phyloP scores from a whole-genome alignment of 2,113 vertebrate genomes.

The Carettochelys insculpta region DNA sequence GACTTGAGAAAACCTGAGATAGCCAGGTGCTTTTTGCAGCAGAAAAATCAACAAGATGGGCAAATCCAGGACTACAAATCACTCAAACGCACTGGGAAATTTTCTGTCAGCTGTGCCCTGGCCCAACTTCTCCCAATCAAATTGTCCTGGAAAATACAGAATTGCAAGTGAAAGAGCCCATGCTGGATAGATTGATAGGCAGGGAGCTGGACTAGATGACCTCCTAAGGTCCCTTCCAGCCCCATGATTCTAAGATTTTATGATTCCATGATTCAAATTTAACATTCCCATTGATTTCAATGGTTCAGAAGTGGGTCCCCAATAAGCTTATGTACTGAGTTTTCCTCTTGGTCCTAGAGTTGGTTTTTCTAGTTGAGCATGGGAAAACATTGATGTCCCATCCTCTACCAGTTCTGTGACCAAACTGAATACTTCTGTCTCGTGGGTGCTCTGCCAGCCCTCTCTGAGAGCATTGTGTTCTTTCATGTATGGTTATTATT shows the following conservation, averaged over 20 bases:
- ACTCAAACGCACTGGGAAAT: background rate
- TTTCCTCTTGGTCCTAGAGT: background rate
- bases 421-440: background rate
- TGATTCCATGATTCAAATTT: background rate
- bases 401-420: background rate
- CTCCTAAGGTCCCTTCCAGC: too few relatives aligned
- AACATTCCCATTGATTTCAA: background rate
- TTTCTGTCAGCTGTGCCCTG: background rate
- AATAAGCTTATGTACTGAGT: background rate
- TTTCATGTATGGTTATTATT: background rate
- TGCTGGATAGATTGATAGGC: too few relatives aligned
- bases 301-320: background rate
- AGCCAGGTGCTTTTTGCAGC: background rate
- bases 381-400: background rate
- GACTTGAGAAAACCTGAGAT: background rate
- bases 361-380: background rate
- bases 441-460: background rate
- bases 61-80: background rate
- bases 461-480: background rate
- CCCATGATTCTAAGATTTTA: too few relatives aligned
- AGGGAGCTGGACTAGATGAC: too few relatives aligned
- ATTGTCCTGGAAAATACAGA: background rate
- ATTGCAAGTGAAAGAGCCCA: background rate
- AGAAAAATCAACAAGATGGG: accelerated
- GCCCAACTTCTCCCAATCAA: background rate